Evolutionary conservation across 2,888 invertebrate species (phyloP).

Genomic region (Acanthosepion esculentum): DNA sequence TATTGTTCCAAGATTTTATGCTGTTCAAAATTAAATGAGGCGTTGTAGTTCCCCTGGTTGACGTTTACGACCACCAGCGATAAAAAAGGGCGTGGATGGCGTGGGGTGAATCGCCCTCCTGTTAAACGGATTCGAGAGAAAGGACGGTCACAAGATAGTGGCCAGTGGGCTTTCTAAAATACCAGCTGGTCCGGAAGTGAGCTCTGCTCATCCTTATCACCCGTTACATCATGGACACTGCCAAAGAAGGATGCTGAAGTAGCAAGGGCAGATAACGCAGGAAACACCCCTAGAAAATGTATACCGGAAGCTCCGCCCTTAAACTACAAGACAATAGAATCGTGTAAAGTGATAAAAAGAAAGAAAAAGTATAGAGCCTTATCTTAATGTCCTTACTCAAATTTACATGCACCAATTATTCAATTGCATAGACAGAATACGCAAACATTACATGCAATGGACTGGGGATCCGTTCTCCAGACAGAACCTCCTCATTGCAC

Average conservation of each 20-base stretch:
- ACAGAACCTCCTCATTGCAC: too few relatives aligned
- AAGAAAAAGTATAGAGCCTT: background rate
- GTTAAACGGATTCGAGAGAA: background rate
- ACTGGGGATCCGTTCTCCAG: too few relatives aligned
- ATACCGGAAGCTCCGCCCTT: background rate
- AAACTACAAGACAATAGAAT: background rate
- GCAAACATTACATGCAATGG: too few relatives aligned
- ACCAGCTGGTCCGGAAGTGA: background rate
- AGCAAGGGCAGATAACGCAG: background rate
- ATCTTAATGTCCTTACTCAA: background rate
- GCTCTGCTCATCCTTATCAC: background rate
- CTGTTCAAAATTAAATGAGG: background rate
- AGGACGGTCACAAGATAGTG: background rate
- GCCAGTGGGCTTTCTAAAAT: background rate
- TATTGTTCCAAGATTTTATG: slow-evolving; percentile 33
- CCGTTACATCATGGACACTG: background rate
- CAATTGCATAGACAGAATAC: too few relatives aligned
- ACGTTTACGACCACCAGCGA: slow-evolving; percentile 20
- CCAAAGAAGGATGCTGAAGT: background rate
- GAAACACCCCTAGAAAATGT: background rate
- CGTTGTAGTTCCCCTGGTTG: background rate
- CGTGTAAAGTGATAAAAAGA: background rate
- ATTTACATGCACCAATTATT: too few relatives aligned
- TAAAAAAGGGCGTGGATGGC: background rate
- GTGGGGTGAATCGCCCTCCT: background rate